Evolutionary conservation across 1,140 invertebrate genomes (phyloP).

Genomic region (Idris sp.): DNA sequence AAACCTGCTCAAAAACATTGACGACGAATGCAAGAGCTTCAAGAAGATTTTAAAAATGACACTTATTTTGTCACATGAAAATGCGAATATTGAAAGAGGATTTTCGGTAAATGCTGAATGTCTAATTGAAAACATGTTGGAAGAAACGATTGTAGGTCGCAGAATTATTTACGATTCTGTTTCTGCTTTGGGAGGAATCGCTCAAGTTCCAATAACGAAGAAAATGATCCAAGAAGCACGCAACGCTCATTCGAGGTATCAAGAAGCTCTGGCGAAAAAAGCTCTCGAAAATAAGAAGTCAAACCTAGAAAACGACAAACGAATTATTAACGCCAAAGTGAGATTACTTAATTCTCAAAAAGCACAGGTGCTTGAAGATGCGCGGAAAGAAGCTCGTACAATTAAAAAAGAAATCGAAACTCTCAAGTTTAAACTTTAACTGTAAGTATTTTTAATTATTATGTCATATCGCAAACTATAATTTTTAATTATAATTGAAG

Average conservation of each 20-base stretch:
- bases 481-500: no score
- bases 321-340: no score
- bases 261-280: no score
- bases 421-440: no score
- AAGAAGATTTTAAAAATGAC: slow-evolving; percentile 29
- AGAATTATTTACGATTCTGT: slow-evolving; percentile 42
- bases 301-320: no score
- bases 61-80: slow-evolving; percentile 37
- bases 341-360: no score
- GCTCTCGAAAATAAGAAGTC: no score
- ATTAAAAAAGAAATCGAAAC: no score
- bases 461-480: no score
- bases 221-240: slow-evolving; percentile 6
- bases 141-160: slow-evolving; percentile 36
- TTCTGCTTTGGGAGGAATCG: slow-evolving; percentile 14
- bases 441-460: no score
- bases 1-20: slow-evolving; percentile 1
- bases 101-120: slow-evolving; percentile 51
- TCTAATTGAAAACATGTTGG: slow-evolving; percentile 38
- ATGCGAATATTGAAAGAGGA: slow-evolving; percentile 47
- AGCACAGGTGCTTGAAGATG: neutral
- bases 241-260: no score
- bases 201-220: slow-evolving; percentile 3
- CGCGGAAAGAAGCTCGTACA: slow-evolving; percentile 3
- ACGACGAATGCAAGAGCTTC: slow-evolving; percentile 1